Evolutionary conservation across 2,113 vertebrate species (phyloP).

Genomic region (Pelecanus crispus): DNA sequence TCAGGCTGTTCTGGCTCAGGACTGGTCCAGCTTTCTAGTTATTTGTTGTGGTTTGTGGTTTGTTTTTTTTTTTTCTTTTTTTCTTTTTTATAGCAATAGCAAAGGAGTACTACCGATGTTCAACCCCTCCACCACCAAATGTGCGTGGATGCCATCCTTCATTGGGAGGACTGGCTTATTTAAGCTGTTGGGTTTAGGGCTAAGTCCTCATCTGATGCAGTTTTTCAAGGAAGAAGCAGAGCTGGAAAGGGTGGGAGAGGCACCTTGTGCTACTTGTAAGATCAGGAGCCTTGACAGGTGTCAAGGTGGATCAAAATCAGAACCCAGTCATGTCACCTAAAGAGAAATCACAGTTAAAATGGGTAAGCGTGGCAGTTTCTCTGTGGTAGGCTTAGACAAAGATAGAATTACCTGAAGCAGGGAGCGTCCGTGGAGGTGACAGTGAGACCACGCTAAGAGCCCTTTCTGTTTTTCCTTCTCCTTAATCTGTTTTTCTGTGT

Average conservation of each 20-base stretch:
- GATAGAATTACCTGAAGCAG: background rate
- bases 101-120: background rate
- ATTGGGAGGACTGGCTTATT: background rate
- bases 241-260: background rate
- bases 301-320: background rate
- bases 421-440: background rate
- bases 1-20: background rate
- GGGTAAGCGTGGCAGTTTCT: accelerated
- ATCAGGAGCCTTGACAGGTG: background rate
- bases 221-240: background rate
- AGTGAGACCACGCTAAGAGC: background rate
- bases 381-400: background rate
- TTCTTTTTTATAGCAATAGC: background rate
- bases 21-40: background rate
- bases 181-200: background rate
- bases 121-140: background rate
- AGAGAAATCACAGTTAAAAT: background rate
- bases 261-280: background rate
- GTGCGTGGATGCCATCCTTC: background rate
- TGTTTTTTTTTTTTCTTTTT: background rate
- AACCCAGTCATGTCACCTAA: background rate
- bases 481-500: background rate
- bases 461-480: background rate
- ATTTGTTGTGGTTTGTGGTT: background rate
- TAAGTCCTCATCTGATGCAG: background rate